A percentile compares a stretch with the other conserved stretches of the same genome.
These are phyloP conservation scores for Hephaestus fuliginosus DNA, from an alignment of 2,797 vertebrate species.

Conservation along the genomic window DNA sequence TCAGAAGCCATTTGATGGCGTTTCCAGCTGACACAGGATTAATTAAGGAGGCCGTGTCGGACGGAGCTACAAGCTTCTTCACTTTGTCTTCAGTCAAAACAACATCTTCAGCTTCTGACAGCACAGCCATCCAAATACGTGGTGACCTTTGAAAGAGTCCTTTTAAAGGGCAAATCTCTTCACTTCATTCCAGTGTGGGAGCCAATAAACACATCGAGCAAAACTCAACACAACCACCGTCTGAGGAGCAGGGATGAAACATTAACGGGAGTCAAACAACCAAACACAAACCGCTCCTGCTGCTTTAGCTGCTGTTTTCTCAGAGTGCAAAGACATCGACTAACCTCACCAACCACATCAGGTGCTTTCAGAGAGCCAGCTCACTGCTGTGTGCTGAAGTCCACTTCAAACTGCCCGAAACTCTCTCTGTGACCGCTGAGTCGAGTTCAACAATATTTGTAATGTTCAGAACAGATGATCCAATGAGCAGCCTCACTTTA, in stretches of 20 bases:
- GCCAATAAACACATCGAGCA: conserved; percentile 27
- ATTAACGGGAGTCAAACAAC: not conserved
- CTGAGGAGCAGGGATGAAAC: not conserved
- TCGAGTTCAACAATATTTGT: too few relatives aligned
- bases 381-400: not conserved
- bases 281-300: not conserved
- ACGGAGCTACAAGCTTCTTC: not conserved
- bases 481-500: too few relatives aligned
- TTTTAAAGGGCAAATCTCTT: conserved; percentile 63
- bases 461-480: too few relatives aligned
- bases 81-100: conserved; percentile 13
- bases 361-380: not conserved
- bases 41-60: conserved; percentile 4
- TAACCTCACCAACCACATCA: not conserved
- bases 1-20: not conserved
- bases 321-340: not conserved
- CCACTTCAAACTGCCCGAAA: too few relatives aligned
- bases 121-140: not conserved
- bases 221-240: conserved; percentile 34
- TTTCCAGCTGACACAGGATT: conserved; percentile 4
- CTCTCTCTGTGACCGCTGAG: too few relatives aligned
- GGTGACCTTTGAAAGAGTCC: conserved; percentile 31
- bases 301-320: not conserved
- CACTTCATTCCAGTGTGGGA: conserved; percentile 30
- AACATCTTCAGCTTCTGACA: conserved; percentile 9